phyloP scores from a whole-genome alignment of 2,113 vertebrate species.

The Sciurus niger region DNA sequence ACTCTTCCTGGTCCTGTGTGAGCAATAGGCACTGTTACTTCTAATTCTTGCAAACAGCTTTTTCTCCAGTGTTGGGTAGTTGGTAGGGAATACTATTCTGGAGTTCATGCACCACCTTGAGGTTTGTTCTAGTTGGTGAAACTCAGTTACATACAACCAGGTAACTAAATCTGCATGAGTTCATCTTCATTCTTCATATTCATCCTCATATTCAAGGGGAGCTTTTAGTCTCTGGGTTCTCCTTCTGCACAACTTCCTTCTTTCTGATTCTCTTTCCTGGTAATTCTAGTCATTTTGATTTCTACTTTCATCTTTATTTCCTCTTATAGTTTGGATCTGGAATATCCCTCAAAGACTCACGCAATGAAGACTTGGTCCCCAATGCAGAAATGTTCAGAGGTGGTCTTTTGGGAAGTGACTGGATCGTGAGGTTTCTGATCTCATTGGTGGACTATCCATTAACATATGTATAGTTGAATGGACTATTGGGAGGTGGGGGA shows the following conservation, averaged over 20 bases:
- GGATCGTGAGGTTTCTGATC: too few relatives aligned
- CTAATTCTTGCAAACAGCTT: background rate
- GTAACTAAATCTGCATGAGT: background rate
- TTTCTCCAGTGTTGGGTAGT: background rate
- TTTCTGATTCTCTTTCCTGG: background rate
- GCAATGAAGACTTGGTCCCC: background rate
- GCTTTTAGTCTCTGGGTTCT: background rate
- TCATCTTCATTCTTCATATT: background rate
- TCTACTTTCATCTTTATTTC: background rate
- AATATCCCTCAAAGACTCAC: background rate
- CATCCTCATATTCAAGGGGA: background rate
- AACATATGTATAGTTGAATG: too few relatives aligned
- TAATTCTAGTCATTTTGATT: background rate
- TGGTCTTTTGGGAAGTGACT: background rate
- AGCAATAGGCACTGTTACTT: background rate
- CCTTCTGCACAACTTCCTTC: background rate
- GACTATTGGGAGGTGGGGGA: too few relatives aligned
- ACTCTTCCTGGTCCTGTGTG: background rate
- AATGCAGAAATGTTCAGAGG: background rate
- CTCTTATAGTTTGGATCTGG: background rate
- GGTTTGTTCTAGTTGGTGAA: too few relatives aligned
- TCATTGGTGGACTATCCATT: too few relatives aligned
- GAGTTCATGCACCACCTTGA: too few relatives aligned
- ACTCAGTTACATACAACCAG: too few relatives aligned
- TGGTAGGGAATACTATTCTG: background rate